phyloP scores from a whole-genome alignment of 2,888 invertebrate species.

The Napeogenes inachia region DNA sequence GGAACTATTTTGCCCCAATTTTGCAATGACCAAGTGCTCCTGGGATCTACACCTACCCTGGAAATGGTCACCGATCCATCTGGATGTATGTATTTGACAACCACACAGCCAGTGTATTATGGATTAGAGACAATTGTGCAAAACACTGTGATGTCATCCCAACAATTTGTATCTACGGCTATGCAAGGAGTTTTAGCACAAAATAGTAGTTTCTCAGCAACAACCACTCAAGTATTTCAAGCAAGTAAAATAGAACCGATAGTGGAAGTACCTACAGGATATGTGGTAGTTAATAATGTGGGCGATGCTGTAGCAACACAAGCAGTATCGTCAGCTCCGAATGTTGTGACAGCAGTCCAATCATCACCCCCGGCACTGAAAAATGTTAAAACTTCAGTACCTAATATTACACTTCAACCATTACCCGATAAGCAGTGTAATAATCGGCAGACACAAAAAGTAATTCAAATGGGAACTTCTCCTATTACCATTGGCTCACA shows the following conservation, averaged over 20 bases:
- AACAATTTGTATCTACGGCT: slow-evolving; percentile 88
- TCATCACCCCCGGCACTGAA: slow-evolving; percentile 63
- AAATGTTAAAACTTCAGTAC: slow-evolving; percentile 60
- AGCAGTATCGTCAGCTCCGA: slow-evolving; percentile 57
- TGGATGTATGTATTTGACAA: slow-evolving; percentile 77
- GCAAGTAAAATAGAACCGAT: slow-evolving; percentile 90
- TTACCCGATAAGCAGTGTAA: slow-evolving; percentile 63
- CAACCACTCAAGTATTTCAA: slow-evolving; percentile 90
- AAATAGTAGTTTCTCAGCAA: slow-evolving; percentile 89
- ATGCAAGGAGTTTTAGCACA: slow-evolving; percentile 88
- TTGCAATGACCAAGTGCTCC: slow-evolving; percentile 79
- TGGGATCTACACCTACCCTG: slow-evolving; percentile 79
- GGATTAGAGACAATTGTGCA: slow-evolving; percentile 91
- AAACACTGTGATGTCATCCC: slow-evolving; percentile 93
- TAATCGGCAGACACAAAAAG: slow-evolving; percentile 64
- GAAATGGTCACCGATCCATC: slow-evolving; percentile 81
- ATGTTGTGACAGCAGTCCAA: slow-evolving; percentile 65
- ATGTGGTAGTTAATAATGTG: slow-evolving; percentile 82
- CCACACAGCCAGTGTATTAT: slow-evolving; percentile 87
- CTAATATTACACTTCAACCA: slow-evolving; percentile 71
- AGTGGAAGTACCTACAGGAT: slow-evolving; percentile 84
- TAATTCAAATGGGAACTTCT: slow-evolving; percentile 64
- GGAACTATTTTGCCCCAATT: slow-evolving; percentile 74
- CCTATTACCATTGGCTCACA: slow-evolving; percentile 55
- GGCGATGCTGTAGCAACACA: slow-evolving; percentile 66